These are phyloP conservation scores for Hyposmocoma kahamanoa DNA, from an alignment of 1,140 invertebrate genomes.

Conservation along the genomic window DNA sequence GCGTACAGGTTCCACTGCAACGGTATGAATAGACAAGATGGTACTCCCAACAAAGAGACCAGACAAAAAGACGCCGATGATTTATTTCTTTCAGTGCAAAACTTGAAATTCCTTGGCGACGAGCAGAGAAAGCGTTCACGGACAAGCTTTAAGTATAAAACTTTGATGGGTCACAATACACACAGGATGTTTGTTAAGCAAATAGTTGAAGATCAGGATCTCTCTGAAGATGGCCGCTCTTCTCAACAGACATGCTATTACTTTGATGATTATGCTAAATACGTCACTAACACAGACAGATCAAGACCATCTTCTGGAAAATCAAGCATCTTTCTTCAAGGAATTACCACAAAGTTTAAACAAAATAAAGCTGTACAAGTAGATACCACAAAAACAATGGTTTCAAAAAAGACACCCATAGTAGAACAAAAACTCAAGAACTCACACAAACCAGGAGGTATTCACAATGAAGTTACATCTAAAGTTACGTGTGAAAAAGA, in stretches of 20 bases:
- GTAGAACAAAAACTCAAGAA: constrained; percentile 8
- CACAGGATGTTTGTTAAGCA: constrained; percentile 64
- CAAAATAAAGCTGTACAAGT: constrained; percentile 36
- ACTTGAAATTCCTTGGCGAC: constrained; percentile 50
- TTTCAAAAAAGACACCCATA: constrained; percentile 16
- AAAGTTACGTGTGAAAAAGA: constrained; percentile 12
- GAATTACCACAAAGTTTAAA: constrained; percentile 14
- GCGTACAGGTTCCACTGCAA: constrained; percentile 42
- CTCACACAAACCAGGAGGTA: constrained; percentile 10
- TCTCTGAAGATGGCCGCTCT: constrained; percentile 23
- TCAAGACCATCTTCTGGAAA: constrained; percentile 41
- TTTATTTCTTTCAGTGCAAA: constrained; percentile 51
- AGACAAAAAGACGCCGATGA: constrained; percentile 15
- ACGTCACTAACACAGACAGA: constrained; percentile 30
- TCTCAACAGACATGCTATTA: constrained; percentile 46
- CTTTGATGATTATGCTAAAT: constrained; percentile 56
- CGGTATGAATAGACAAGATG: constrained; percentile 6
- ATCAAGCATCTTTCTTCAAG: constrained; percentile 35
- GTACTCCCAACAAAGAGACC: neutral
- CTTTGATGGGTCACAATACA: constrained; percentile 26
- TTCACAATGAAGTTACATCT: constrained; percentile 12
- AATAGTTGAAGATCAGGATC: constrained; percentile 27
- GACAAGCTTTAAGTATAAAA: constrained; percentile 58
- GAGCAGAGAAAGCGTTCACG: constrained; percentile 40
- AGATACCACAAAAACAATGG: constrained; percentile 13